Evolutionary conservation across 2,888 invertebrate genomes (phyloP), one percentile per base, ranked within the genome.

Genomic region (Trilocha varians): DNA sequence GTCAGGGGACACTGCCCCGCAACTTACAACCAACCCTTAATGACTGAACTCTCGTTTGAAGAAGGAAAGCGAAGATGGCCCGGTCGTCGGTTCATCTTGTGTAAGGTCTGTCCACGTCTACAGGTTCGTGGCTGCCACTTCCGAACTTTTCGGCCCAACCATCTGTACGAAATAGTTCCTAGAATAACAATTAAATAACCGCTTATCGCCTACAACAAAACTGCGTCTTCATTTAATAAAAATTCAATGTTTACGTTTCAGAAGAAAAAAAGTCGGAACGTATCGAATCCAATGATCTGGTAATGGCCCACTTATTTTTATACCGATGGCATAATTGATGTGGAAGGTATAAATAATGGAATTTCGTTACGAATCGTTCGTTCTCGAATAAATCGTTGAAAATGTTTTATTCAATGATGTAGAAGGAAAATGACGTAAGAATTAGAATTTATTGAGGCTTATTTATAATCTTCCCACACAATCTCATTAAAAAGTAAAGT

Each of bases 221-320:
- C 25, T 11, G 25, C 25, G 25, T 3, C 25, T 25, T 11, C 25
- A 25, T 44, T 49, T 57, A 46, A 51, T 42, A 46, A 35, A 45
- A 44, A 52, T 47, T 57, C 44, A 44, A 48, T 48, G 49, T 57
- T 46, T 45, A 34, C 42, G 35, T 32, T 13, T n/a, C 33, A 15
- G 35, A 47, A 50, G 55, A 50, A 42, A 57, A 52, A 25, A 25
- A 25, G 25, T 25, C 11, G 25, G 33, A 32, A 13, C 38, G 38
- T 15, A 33, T 39, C 34, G 34, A 6, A 13, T 32, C n/a, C n/a
- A 34, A 34, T 16, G 13, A 3, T 33, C 16, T 32, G 11, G 16
- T 39, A 39, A 34, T 33, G 15, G n/a, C 13, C 13, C 37, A 37
- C 9, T 14, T 25, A 8, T 39, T 16, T 17, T 39, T 25, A 25